Evolutionary conservation across 2,888 invertebrate genomes (phyloP), one percentile per base, ranked within the genome.

Genomic region (Tiliacea citrago): DNA sequence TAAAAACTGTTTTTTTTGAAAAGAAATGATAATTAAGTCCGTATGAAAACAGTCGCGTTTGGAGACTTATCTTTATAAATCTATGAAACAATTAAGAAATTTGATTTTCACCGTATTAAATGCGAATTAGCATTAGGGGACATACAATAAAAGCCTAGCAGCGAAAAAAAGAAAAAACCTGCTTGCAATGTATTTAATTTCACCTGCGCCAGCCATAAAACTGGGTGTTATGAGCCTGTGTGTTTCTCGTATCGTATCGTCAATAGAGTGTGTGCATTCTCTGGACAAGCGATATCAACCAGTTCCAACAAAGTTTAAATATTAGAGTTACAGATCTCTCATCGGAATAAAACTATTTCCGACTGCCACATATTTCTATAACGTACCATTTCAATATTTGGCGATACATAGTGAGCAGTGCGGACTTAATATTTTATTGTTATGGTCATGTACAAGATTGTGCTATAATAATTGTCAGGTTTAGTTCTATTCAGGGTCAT

Each of bases 11-110:
- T 68, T 78, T 72, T 63, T 73, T 78, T 75, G 60, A 69, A 55
- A 63, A 58, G 71, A 73, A 24, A 73, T 67, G 47, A 55, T 80
- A 84, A 80, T 80, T 86, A 80, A 68, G 63, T 72, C 57, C 47
- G 45, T 51, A 67, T 61, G 16, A 69, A 71, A 81, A 71, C 61
- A 53, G n/a, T 21, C 68, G 35, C 39, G 21, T 55, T 69, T 58
- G 35, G 24, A 51, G 7, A 63, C 39, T 77, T 66, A 47, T 66
- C 7, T 73, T 39, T 45, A 49, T 55, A 65, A 60, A 71, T 39
- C 58, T 75, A 12, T 71, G 24, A 51, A 29, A 42, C 16, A 73
- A 67, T 69, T 51, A 53, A 16, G 13, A 42, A 47, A 18, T 53
- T 65, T 18, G 24, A 60, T 55, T 24, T 77, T 66, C 12, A 5